These are phyloP conservation scores for Holacanthus passer DNA, from an alignment of 2,113 vertebrate genomes.

Conservation along the genomic window DNA sequence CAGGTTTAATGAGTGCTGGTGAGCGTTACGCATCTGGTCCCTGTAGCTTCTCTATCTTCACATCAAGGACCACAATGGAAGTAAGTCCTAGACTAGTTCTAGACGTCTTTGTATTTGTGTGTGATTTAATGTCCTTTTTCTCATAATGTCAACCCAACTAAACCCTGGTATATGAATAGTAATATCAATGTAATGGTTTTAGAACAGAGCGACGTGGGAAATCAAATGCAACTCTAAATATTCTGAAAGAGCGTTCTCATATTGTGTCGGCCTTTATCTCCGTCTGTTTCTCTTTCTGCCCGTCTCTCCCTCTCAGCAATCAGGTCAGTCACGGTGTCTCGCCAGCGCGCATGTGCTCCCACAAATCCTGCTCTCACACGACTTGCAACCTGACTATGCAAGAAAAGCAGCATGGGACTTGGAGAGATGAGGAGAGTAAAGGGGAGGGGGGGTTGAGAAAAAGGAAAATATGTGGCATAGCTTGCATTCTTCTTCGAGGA, in stretches of 20 bases:
- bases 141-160: background rate
- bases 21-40: background rate
- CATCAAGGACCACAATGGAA: background rate
- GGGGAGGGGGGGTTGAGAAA: constrained; percentile 3
- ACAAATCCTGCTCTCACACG: constrained; percentile 65
- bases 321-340: constrained; percentile 62
- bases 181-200: background rate
- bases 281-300: constrained; percentile 2
- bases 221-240: background rate
- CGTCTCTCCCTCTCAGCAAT: constrained; percentile 52
- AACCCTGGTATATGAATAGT: background rate
- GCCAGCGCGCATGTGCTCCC: constrained; percentile 48
- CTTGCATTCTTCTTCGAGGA: constrained; percentile 16
- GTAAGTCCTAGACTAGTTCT: background rate
- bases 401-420: constrained; percentile 47
- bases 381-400: constrained; percentile 69
- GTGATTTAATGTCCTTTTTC: background rate
- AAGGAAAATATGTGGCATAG: constrained; percentile 13
- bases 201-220: background rate
- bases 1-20: background rate
- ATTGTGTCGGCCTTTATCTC: constrained; percentile 19
- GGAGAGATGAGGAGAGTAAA: constrained; percentile 23
- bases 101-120: background rate
- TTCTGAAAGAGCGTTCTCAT: background rate
- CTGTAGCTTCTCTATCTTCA: background rate